A percentile compares a stretch with the other conserved stretches of the same genome.
phyloP scores from a whole-genome alignment of 2,113 vertebrate species.

The Notechis scutatus region DNA sequence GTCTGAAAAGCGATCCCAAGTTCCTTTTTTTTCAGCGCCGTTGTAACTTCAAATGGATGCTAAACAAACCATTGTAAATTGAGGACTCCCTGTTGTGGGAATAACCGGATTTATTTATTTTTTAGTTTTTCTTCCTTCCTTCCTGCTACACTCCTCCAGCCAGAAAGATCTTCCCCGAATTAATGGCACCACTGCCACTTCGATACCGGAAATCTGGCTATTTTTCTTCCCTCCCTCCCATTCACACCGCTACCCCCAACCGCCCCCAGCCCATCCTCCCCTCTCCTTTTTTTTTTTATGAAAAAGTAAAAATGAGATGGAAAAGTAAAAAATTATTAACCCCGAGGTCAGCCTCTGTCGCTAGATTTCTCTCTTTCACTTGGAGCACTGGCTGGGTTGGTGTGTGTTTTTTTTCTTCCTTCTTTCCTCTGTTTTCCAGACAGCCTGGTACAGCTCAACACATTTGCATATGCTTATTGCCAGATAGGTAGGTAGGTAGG shows the following conservation, averaged over 20 bases:
- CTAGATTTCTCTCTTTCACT: conserved; percentile 85
- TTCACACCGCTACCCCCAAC: fast-evolving
- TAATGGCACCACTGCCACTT: neutral
- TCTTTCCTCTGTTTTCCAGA: conserved; percentile 85
- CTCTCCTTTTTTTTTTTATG: conserved; percentile 66
- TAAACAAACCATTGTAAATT: too few species aligned
- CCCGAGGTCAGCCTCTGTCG: conserved; percentile 83
- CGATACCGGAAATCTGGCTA: neutral
- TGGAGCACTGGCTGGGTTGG: conserved; percentile 73
- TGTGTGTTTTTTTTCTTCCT: conserved; percentile 34
- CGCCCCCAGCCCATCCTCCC: neutral
- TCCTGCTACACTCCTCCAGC: neutral
- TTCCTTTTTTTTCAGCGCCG: too few species aligned
- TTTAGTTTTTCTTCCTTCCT: neutral
- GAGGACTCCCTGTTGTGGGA: too few species aligned
- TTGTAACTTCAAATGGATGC: too few species aligned
- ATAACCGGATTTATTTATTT: neutral
- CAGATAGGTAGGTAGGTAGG: neutral
- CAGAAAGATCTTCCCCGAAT: neutral
- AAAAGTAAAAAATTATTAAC: conserved; percentile 97
- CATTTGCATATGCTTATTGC: conserved; percentile 94
- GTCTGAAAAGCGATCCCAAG: too few species aligned
- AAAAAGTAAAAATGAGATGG: conserved; percentile 69
- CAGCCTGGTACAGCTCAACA: conserved; percentile 84
- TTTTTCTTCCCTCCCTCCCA: neutral